Evolutionary conservation across 2,113 vertebrate genomes (phyloP).

Genomic region (Cebidichthys violaceus): DNA sequence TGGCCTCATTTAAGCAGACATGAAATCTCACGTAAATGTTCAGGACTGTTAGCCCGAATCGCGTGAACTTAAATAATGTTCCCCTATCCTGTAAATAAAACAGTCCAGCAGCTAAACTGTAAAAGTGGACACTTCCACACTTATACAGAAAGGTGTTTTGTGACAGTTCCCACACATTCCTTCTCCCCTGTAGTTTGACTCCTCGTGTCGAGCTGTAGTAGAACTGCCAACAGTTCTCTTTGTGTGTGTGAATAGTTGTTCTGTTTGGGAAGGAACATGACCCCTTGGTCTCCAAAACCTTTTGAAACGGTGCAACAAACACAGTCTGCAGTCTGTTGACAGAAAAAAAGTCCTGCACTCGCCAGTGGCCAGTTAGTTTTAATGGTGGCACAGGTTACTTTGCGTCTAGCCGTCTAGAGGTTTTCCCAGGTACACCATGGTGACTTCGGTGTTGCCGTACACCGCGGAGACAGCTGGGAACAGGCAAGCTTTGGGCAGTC

Average conservation of each 20-base stretch:
- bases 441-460: conserved; percentile 99
- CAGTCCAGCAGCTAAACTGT: conserved; percentile 71
- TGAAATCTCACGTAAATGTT: conserved; percentile 49
- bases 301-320: conserved; percentile 25
- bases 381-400: conserved; percentile 25
- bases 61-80: conserved; percentile 50
- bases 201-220: conserved; percentile 35
- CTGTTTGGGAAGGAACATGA: conserved; percentile 49
- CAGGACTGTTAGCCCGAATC: conserved; percentile 46
- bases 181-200: conserved; percentile 7
- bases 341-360: conserved; percentile 18
- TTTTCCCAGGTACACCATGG: conserved; percentile 98
- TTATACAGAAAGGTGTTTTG: conserved; percentile 45
- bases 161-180: conserved; percentile 10
- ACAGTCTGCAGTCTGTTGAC: conserved; percentile 21
- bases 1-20: conserved; percentile 65
- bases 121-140: conserved; percentile 64
- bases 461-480: conserved; percentile 99
- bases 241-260: conserved; percentile 45
- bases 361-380: not conserved
- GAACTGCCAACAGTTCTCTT: conserved; percentile 54
- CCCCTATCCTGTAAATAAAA: conserved; percentile 51
- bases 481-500: conserved; percentile 95
- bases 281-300: conserved; percentile 15
- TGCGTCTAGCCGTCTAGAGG: conserved; percentile 93